A percentile compares a stretch with the other conserved stretches of the same genome.
These are phyloP conservation scores for Macaca nemestrina DNA, from an alignment of 2,113 vertebrate species.

Conservation along the genomic window DNA sequence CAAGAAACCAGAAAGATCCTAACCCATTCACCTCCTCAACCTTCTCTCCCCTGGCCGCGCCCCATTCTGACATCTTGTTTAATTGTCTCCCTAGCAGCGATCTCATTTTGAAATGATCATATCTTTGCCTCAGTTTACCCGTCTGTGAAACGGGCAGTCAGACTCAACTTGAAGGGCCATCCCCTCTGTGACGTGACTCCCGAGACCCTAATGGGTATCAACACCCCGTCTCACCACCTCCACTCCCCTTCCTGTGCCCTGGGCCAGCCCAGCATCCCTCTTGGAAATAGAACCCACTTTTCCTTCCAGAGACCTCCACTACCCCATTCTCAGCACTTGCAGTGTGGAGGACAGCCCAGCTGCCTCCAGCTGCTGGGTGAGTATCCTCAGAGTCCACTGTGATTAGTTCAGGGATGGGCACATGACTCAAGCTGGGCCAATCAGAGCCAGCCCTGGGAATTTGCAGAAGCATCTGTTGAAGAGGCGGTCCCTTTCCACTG, in stretches of 20 bases:
- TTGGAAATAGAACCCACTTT: accelerated
- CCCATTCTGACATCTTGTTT: neutral
- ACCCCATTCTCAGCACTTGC: neutral
- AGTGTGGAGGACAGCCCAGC: accelerated
- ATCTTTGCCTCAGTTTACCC: neutral
- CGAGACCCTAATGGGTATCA: neutral
- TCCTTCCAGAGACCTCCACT: neutral
- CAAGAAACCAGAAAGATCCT: neutral
- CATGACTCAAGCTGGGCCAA: neutral
- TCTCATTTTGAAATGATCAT: neutral
- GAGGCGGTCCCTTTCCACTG: accelerated
- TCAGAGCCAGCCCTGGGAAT: neutral
- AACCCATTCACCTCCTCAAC: neutral
- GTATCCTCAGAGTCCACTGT: no score
- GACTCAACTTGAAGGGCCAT: neutral
- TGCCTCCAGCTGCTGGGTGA: neutral
- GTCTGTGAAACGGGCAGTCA: neutral
- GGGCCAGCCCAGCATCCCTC: neutral
- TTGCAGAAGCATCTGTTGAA: neutral
- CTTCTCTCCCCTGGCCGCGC: neutral
- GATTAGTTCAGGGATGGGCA: neutral
- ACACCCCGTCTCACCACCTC: neutral
- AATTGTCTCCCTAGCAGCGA: neutral
- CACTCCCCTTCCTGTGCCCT: neutral
- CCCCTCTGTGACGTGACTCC: neutral